Percentiles rank a stretch among this genome's conserved stretches.
Evolutionary conservation across 2,888 invertebrate species (phyloP).

Genomic region (Drosophila birchii): DNA sequence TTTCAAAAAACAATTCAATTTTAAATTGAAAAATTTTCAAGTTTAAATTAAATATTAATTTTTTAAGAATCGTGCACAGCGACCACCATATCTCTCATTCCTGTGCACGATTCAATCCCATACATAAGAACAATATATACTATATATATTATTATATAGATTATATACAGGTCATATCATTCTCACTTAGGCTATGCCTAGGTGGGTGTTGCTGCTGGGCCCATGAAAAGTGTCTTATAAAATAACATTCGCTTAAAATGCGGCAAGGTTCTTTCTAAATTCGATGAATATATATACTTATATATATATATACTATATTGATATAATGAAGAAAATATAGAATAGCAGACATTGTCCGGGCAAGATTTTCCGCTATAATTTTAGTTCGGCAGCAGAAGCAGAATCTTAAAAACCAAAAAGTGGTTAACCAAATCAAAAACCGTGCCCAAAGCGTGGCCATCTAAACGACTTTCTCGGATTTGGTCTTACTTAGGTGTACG

Average conservation of each 20-base stretch:
- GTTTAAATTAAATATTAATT: conserved; percentile 27
- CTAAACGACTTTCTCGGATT: conserved; percentile 46
- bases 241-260: conserved; percentile 47
- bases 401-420: conserved; percentile 42
- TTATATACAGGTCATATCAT: conserved; percentile 15
- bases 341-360: conserved; percentile 31
- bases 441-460: conserved; percentile 77
- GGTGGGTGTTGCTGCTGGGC: background rate
- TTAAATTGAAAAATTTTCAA: too few species aligned
- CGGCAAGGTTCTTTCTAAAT: conserved; percentile 34
- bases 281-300: background rate
- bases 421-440: conserved; percentile 58
- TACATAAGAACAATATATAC: conserved; percentile 13
- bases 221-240: conserved; percentile 22
- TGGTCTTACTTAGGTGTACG: conserved; percentile 35
- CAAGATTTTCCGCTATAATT: conserved; percentile 27
- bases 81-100: background rate
- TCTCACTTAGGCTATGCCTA: conserved; percentile 35
- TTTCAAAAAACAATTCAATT: conserved; percentile 33
- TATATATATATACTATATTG: background rate
- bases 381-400: conserved; percentile 49
- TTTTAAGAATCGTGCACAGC: conserved; percentile 14
- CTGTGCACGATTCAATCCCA: conserved; percentile 25
- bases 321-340: conserved; percentile 1
- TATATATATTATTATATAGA: too few species aligned